Base-by-base conservation (phyloP, 30 jellyfish, hydroid and myxozoan species). In the Chrysaora quinquecirrha region DNA sequence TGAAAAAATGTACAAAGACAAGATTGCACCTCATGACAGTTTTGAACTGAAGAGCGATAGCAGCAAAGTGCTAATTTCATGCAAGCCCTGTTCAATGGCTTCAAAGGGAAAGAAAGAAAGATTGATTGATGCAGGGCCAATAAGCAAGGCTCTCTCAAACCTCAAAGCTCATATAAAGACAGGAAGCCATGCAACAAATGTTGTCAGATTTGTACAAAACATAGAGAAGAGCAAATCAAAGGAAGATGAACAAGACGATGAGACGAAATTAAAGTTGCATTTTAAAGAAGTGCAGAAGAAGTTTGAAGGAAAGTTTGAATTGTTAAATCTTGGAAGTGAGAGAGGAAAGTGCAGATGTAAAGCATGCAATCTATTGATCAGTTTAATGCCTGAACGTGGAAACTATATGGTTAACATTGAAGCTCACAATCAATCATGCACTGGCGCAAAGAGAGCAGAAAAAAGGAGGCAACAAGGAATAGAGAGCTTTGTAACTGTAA, bases 261-360 rank as follows among this genome's bases (percentile, higher is more conserved):
- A n/a, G n/a, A n/a, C n/a, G n/a, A n/a, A n/a, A n/a, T n/a, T n/a
- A n/a, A n/a, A n/a, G n/a, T n/a, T n/a, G n/a, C n/a, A n/a, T n/a
- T n/a, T n/a, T n/a, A n/a, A n/a, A n/a, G n/a, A n/a, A n/a, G n/a
- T n/a, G n/a, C n/a, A n/a, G n/a, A 43, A 43, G 16, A 65, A 25
- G 34, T 65, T 65, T 16, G 23, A 24, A 24, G 78, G 78, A 19
- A 25, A 65, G 22, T 65, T 65, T 24, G 78, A 65, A 12, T 65
- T 65, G 58, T 52, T 65, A 1, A 30, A 65, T 22, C 22, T 27
- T 6, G 78, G 78, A 24, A 52, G 0, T 3, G 2, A 65, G 30
- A 19, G 78, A 18, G 78, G 78, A 30, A 65, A 65, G 34, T 3
- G 78, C 34, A 65, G 78, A 65, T 65, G 78, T 52, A 65, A 65